Evolutionary conservation across 2,888 invertebrate genomes (phyloP), one percentile per base, ranked within the genome.

Genomic region (Chrysolina oricalcia): DNA sequence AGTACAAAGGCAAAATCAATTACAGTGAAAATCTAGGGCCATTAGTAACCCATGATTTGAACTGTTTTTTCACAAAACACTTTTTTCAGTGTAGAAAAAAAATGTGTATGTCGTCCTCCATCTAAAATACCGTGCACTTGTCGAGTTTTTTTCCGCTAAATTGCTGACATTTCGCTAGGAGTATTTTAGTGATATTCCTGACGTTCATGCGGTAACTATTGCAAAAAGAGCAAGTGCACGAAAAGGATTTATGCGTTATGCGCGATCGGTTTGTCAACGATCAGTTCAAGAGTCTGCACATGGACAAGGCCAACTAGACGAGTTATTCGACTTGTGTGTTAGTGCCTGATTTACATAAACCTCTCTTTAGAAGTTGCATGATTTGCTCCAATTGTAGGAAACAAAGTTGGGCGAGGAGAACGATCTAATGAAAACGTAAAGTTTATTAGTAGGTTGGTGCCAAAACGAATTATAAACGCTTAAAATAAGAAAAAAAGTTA

Each of bases 271-370:
- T 80, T 81, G 82, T 81, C 81, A 82, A 81, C 77, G 82, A 79
- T 78, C 77, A 79, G 78, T 79, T 80, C 81, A 72, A 78, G 79
- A 78, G 78, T 75, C 79, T 81, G 82, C 81, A 81, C 78, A 78
- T 74, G 83, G 83, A 82, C 85, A 85, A 86, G 86, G 86, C 83
- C 85, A 84, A 84, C 84, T 82, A 81, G 84, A 83, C 83, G 78
- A 81, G 82, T 83, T 84, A 82, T 79, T 79, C 81, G 73, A 81
- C 82, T 80, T 83, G 81, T 83, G 82, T 80, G 81, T 80, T 80
- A 41, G 59, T 70, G 69, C 75, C 80, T 81, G 78, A 83, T 85
- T 85, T 83, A 82, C 84, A 84, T 85, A 83, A 82, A 77, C 74
- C 79, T 64, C 62, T 67, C 53, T 71, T 53, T 74, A 41, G 48